Evolutionary conservation across 2,113 vertebrate species (phyloP).

Genomic region (Camarhynchus parvulus): DNA sequence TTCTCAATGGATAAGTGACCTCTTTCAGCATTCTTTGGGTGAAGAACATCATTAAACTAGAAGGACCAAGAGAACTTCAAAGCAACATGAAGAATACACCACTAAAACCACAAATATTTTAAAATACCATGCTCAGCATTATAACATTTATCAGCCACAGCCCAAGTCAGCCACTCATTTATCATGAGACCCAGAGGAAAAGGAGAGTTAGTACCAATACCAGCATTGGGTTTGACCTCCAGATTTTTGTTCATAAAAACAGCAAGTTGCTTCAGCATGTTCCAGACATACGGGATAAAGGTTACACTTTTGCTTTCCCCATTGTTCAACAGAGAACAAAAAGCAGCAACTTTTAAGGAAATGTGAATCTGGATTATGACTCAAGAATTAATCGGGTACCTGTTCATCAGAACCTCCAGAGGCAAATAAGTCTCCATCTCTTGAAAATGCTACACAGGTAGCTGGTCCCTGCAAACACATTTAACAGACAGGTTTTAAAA

Average conservation of each 20-base stretch:
- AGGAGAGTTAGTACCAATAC: not conserved
- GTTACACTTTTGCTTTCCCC: not conserved
- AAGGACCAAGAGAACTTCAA: not conserved
- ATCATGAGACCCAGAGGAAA: not conserved
- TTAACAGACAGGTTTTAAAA: not conserved
- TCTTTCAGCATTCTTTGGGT: not conserved
- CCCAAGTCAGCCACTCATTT: not conserved
- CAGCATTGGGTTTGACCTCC: not conserved
- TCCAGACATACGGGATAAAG: not conserved
- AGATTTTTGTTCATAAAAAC: not conserved
- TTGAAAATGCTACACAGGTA: slow-evolving; percentile 88
- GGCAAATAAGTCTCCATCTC: slow-evolving; percentile 87
- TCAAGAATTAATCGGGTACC: slow-evolving; percentile 67
- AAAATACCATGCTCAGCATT: not conserved
- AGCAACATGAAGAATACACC: not conserved
- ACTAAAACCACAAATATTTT: not conserved
- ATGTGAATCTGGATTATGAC: not conserved
- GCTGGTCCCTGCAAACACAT: slow-evolving; percentile 83
- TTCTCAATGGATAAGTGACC: not conserved
- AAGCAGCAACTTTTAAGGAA: not conserved
- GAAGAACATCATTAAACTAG: not conserved
- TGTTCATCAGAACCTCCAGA: slow-evolving; percentile 96
- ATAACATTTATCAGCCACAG: not conserved
- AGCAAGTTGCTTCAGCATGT: not conserved
- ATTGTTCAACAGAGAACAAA: not conserved